Evolutionary conservation across 2,888 invertebrate genomes (phyloP), one percentile per base, ranked within the genome.

Genomic region (Athripsodes cinereus): DNA sequence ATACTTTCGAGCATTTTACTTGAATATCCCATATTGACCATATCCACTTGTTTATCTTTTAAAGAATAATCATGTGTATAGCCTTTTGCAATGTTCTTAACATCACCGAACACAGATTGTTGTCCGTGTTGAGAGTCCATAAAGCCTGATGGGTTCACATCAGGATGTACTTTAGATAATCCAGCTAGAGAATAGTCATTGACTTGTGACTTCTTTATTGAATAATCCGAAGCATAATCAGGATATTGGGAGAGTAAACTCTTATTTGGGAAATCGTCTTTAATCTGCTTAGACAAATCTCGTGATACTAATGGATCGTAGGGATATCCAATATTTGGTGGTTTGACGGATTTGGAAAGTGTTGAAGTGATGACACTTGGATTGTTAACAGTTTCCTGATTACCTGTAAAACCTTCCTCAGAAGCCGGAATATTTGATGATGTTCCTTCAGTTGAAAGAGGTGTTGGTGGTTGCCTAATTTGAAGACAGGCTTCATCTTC

Each of bases 11-110:
- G 40, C 16, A 22, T 44, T 47, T 63, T 60, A 48, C 57, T 63
- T 0, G 62, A 26, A 53, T 62, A 65, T 62, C 77, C 75, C 60
- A 75, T 72, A 54, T 71, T 74, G 8, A 68, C 66, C 35, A 70
- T 69, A 62, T 66, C 66, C 10, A 71, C 66, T 2, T 71, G 64
- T 64, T 73, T 71, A 53, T 66, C 71, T 34, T 52, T 48, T 52
- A 46, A 18, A 35, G 55, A 46, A 31, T 54, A 52, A 13, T 59
- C 59, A 20, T 53, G 51, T 21, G 31, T 50, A 13, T 22, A 35
- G 13, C 34, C 49, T 55, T 55, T 49, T 2, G 35, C 18, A 21
- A 49, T 53, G 54, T 58, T 53, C 40, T 58, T 58, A 13, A 58
- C 18, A 44, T 58, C 58, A 46, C 34, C 50, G 6, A 55, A 55